Conservation (phyloP, 2,888 invertebrate species). For the Volucella bombylans region DNA sequence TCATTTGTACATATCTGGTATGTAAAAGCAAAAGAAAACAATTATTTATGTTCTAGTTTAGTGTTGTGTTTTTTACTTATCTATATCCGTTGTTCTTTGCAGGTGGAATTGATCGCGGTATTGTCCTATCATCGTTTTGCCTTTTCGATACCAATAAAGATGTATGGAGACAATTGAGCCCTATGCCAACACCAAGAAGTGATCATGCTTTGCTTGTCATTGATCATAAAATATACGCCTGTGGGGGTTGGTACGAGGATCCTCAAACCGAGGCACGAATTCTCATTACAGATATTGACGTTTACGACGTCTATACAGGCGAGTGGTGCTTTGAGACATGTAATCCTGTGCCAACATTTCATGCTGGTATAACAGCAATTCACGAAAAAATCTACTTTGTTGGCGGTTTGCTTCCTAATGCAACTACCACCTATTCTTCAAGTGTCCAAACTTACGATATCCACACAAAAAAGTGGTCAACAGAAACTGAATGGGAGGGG, state of each 20-base stretch:
- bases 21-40: neutral
- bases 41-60: constrained; percentile 65
- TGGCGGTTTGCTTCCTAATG: constrained; percentile 87
- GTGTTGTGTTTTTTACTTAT: too few species aligned
- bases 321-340: constrained; percentile 85
- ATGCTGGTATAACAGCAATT: constrained; percentile 86
- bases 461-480: constrained; percentile 85
- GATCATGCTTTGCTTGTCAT: constrained; percentile 86
- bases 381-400: constrained; percentile 86
- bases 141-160: constrained; percentile 84
- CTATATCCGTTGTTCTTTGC: neutral
- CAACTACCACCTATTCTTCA: constrained; percentile 87
- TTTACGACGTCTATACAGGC: constrained; percentile 85
- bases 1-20: constrained; percentile 81
- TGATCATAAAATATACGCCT: constrained; percentile 85
- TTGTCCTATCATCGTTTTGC: constrained; percentile 83
- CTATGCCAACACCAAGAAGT: constrained; percentile 85
- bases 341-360: constrained; percentile 87
- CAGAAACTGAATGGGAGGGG: constrained; percentile 84
- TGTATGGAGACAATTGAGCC: constrained; percentile 84
- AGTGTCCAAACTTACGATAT: constrained; percentile 87
- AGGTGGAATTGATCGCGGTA: constrained; percentile 81
- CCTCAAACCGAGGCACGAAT: constrained; percentile 83
- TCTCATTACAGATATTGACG: constrained; percentile 86
- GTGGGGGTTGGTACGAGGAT: constrained; percentile 87